Base-by-base conservation (phyloP, 1,140 invertebrate species). In the Laodelphax striatellus region DNA sequence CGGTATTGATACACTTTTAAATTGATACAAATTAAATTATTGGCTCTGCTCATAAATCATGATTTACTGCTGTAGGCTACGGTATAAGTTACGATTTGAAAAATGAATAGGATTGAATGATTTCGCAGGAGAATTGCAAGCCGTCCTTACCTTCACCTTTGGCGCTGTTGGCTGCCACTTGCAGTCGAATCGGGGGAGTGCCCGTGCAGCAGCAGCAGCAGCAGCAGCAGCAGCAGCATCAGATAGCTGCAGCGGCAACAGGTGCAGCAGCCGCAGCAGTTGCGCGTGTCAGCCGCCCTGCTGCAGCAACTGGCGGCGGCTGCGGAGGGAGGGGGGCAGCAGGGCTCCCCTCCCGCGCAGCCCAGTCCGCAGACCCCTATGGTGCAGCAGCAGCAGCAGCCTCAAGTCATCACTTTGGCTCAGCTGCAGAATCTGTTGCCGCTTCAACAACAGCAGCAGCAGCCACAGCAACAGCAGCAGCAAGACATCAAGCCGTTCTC, bases 101-200 rank as follows among this genome's bases (percentile, higher is more conserved):
- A n/a, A 28, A 28, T 28, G 24, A 28, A 28, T n/a, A n/a, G n/a
- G n/a, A 6, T 28, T 6, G 2, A 28, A 28, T 28, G 24, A 6
- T 13, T 38, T 38, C 10, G 8, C 34, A 38, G 34, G 34, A 60
- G 59, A 53, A 60, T 10, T 22, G 41, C 31, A 62, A 62, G 54
- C 41, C 52, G 58, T 46, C 34, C 19, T 17, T 59, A 55, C 81
- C 85, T 64, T 87, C 85, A 66, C 85, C 85, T 50, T 76, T 88
- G 66, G 84, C 85, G 44, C 77, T 87, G 61, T 74, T 88, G 70
- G 84, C 85, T 55, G 84, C 84, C n/a, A 87, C 85, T 57, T 87
- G 85, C 71, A 86, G 83, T 72, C 82, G 83, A 66, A 84, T 86
- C 64, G 84, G 84, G 57, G 73, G 84, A 58, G 73, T 71, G 34